Conservation (phyloP, 1,140 invertebrate genomes). For the Apolygus lucorum region DNA sequence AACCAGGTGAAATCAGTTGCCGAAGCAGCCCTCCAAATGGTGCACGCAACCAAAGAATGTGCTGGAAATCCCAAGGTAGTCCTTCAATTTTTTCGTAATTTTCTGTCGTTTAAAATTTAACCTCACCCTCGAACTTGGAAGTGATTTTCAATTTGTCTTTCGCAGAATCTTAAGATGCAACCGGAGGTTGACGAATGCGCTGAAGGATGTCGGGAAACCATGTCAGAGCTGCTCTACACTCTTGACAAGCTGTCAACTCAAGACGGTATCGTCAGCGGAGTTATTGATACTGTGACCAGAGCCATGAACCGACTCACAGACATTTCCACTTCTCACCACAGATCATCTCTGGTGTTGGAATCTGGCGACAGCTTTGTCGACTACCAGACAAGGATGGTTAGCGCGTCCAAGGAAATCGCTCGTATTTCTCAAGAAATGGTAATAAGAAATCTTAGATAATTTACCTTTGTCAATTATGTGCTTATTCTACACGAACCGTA, state of each 20-base stretch:
- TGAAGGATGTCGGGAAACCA: conserved; percentile 65
- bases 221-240: conserved; percentile 70
- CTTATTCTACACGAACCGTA: too few species aligned
- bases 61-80: conserved; percentile 80
- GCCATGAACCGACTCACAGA: conserved; percentile 73
- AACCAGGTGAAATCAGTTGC: conserved; percentile 91
- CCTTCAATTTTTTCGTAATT: neutral
- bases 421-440: conserved; percentile 89
- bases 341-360: conserved; percentile 28
- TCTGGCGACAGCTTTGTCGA: conserved; percentile 72
- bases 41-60: conserved; percentile 77
- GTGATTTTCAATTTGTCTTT: conserved; percentile 23
- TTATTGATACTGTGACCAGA: conserved; percentile 83
- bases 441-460: conserved; percentile 28
- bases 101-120: neutral
- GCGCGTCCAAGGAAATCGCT: conserved; percentile 87
- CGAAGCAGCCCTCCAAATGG: conserved; percentile 77
- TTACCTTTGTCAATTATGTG: neutral
- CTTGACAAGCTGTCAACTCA: conserved; percentile 78
- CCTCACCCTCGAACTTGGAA: neutral
- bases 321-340: conserved; percentile 42
- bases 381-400: conserved; percentile 95
- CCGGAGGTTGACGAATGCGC: conserved; percentile 74
- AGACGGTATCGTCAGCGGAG: conserved; percentile 70
- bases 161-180: conserved; percentile 63